Evolutionary conservation across 2,797 vertebrate genomes (phyloP), one percentile per base, ranked within the genome.

Genomic region (Rhinichthys osculus): DNA sequence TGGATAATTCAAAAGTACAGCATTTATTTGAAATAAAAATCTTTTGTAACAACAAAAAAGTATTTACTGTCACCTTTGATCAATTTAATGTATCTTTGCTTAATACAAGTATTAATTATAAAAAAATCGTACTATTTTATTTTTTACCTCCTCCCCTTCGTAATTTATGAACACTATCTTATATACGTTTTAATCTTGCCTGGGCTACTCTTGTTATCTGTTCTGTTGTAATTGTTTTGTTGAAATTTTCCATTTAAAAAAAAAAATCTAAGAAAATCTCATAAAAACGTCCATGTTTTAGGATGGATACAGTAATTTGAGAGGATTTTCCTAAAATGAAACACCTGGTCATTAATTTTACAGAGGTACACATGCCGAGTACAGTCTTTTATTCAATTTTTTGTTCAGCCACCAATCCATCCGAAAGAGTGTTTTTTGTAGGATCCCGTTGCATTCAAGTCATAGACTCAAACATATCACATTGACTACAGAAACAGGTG

Each of bases 401-500:
- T 62, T 42, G 23, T 69, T 78, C 35, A 78, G 47, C 19, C 62
- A 78, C n/a, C 72, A 67, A 69, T 77, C 44, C 62, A 84, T 35
- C 35, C n/a, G 9, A 54, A 69, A 13, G 10, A 84, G 62, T 67
- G 72, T 0, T 42, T 33, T 69, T 38, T 38, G 33, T 52, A 42
- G 44, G 72, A 80, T 80, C 57, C 38, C 0, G 3, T 38, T 3
- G 1, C 72, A 50, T 76, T 66, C 72, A 83, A 21, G 5, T 77
- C 82, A 50, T 11, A 11, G 33, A 83, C 72, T 83, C 72, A 27
- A 77, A 81, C 59, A 69, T 38, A 54, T 54, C 44, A 67, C 82
- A 83, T 38, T 44, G 40, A 33, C 5, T 83, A 47, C 81, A 83
- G 54, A 44, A 83, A 47, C 42, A 76, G 13, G 54, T 73, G 3